These are phyloP conservation scores for Lindbergichthys nudifrons DNA, from an alignment of 2,797 vertebrate genomes.

Conservation along the genomic window DNA sequence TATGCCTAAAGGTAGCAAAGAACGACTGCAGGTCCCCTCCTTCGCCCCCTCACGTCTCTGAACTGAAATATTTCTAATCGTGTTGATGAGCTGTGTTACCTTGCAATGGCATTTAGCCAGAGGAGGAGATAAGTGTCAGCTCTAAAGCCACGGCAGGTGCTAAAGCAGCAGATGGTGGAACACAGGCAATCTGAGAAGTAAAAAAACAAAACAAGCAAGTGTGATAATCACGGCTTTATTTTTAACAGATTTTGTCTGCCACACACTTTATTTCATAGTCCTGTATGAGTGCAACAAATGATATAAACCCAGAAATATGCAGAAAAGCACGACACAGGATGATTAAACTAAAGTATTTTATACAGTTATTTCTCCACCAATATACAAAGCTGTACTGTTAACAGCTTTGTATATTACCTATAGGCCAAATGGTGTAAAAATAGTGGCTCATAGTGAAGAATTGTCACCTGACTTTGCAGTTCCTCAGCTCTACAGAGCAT, in stretches of 20 bases:
- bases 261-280: slow-evolving; percentile 4
- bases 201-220: neutral
- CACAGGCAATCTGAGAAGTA: slow-evolving; percentile 21
- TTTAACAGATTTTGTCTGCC: neutral
- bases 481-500: neutral
- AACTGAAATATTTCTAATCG: slow-evolving; percentile 24
- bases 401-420: neutral
- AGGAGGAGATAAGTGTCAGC: slow-evolving; percentile 46
- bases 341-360: neutral
- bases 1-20: slow-evolving; percentile 25
- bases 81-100: slow-evolving; percentile 34
- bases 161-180: slow-evolving; percentile 44
- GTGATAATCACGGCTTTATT: neutral
- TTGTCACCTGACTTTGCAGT: neutral
- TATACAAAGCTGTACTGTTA: neutral
- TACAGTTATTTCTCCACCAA: neutral
- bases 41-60: slow-evolving; percentile 18
- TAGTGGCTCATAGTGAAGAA: neutral
- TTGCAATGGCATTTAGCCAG: slow-evolving; percentile 45
- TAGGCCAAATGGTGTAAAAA: neutral
- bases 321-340: neutral
- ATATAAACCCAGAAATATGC: neutral
- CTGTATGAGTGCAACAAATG: neutral
- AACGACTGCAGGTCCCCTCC: slow-evolving; percentile 20
- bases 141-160: slow-evolving; percentile 42